These are phyloP conservation scores for Yasuhikotakia modesta DNA, from an alignment of 2,797 vertebrate species.

Conservation along the genomic window DNA sequence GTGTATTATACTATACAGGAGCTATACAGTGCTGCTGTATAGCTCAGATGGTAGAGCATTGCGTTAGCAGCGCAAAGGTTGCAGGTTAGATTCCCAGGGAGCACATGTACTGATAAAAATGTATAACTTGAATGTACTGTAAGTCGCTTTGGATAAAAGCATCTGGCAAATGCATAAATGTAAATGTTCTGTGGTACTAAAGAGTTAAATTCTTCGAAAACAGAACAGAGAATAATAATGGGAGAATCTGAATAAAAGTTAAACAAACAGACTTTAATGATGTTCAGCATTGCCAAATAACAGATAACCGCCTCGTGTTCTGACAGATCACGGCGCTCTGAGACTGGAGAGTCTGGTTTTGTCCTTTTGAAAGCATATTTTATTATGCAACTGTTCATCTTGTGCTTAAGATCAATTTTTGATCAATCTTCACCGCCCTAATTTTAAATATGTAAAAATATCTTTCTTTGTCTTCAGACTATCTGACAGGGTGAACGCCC, in stretches of 20 bases:
- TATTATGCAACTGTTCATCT: slow-evolving; percentile 33
- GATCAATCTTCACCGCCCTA: slow-evolving; percentile 36
- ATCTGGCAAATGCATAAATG: too few relatives aligned
- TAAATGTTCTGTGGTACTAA: background rate
- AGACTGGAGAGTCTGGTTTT: slow-evolving; percentile 30
- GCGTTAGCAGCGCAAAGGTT: too few relatives aligned
- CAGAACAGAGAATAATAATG: slow-evolving; percentile 1
- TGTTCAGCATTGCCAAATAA: slow-evolving; percentile 33
- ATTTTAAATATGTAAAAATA: slow-evolving; percentile 31
- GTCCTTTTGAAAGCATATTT: slow-evolving; percentile 28
- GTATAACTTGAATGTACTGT: too few relatives aligned
- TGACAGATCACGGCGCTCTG: slow-evolving; percentile 13
- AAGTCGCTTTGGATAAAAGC: too few relatives aligned
- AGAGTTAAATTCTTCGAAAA: slow-evolving; percentile 9
- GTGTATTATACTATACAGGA: too few relatives aligned
- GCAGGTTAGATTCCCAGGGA: too few relatives aligned
- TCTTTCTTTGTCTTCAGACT: slow-evolving; percentile 15
- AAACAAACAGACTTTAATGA: slow-evolving; percentile 50
- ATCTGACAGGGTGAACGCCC: slow-evolving; percentile 31
- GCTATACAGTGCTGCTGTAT: too few relatives aligned
- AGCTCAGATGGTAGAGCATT: too few relatives aligned
- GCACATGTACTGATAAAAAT: too few relatives aligned
- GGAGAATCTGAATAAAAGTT: slow-evolving; percentile 27
- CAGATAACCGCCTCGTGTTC: slow-evolving; percentile 36
- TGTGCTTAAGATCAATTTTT: slow-evolving; percentile 42